A percentile compares a stretch with the other conserved stretches of the same genome.
Evolutionary conservation across 2,113 vertebrate species (phyloP).

Genomic region (Labeo rohita): DNA sequence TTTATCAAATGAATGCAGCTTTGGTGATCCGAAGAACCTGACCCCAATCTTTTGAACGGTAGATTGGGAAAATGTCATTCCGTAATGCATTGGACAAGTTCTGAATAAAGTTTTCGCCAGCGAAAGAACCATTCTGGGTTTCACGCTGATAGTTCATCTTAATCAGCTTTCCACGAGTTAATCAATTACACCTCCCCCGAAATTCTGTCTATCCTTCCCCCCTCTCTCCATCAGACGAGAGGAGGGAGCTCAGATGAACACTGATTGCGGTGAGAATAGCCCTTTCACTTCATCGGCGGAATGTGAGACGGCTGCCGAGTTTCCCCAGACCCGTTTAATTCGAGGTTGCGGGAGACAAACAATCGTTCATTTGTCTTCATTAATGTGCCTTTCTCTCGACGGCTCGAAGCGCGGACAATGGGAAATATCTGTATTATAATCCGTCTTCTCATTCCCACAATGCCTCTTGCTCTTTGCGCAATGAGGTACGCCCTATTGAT

Average conservation of each 20-base stretch:
- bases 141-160: slow-evolving; percentile 46
- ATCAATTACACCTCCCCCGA: slow-evolving; percentile 48
- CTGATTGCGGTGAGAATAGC: slow-evolving; percentile 9
- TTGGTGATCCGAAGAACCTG: not conserved
- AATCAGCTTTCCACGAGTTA: slow-evolving; percentile 49
- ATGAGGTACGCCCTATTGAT: slow-evolving; percentile 50
- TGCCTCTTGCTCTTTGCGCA: slow-evolving; percentile 48
- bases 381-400: slow-evolving; percentile 37
- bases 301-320: not conserved
- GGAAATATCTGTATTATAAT: slow-evolving; percentile 53
- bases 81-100: not conserved
- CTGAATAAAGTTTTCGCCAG: not conserved
- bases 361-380: slow-evolving; percentile 43
- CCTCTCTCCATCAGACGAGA: not conserved
- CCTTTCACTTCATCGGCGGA: slow-evolving; percentile 5
- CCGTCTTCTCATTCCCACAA: slow-evolving; percentile 29
- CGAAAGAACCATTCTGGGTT: slow-evolving; percentile 12
- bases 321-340: slow-evolving; percentile 24
- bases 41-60: not conserved
- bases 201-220: slow-evolving; percentile 19
- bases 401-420: slow-evolving; percentile 40
- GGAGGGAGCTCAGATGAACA: slow-evolving; percentile 14
- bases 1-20: not conserved
- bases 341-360: slow-evolving; percentile 22
- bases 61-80: not conserved